Evolutionary conservation across 2,888 invertebrate species (phyloP), one percentile per base, ranked within the genome.

Genomic region (Onthophagus sagittarius): DNA sequence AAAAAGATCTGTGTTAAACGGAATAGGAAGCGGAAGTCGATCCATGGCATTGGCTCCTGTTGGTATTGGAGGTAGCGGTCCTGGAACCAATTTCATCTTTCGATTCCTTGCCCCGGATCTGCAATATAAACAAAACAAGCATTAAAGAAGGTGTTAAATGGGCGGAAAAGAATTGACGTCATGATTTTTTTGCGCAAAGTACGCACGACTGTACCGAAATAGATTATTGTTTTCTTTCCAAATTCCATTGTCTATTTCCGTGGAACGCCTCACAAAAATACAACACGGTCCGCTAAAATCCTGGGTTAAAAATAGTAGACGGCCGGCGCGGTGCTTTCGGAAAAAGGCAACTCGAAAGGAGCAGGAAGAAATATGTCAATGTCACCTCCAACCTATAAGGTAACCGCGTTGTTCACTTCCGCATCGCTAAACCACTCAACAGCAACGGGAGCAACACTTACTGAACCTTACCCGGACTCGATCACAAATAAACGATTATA

Each of bases 1-100:
- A 72, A 96, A 86, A 73, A 96, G 87, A 84, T 96, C 96, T 31
- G 93, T 90, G 87, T 92, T 93, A 85, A 95, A 93, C 78, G 94
- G 93, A 80, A 95, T 88, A 76, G 92, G 90, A 81, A 91, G 86
- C 84, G 94, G 93, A 79, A 93, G 87, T 81, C 93, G 90, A 86
- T 93, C 91, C 90, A 93, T 92, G 78, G 90, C 89, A 87, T 91
- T 90, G 79, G 80, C 81, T 71, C 82, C 81, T 67, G 84, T 83
- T 13, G 85, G 84, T 72, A 85, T 84, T 15, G 85, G 85, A 39
- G 86, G 86, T 67, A 86, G 77, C 64, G 84, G 84, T 71, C 84
- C 85, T 78, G 88, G 87, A 82, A 88, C 84, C 78, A 88, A 84
- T 86, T 88, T 88, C 88, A 88, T 88, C 83, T 80, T 84, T 5